Base-by-base conservation (phyloP, 2,888 invertebrate genomes). In the Reticulitermes lucifugus region DNA sequence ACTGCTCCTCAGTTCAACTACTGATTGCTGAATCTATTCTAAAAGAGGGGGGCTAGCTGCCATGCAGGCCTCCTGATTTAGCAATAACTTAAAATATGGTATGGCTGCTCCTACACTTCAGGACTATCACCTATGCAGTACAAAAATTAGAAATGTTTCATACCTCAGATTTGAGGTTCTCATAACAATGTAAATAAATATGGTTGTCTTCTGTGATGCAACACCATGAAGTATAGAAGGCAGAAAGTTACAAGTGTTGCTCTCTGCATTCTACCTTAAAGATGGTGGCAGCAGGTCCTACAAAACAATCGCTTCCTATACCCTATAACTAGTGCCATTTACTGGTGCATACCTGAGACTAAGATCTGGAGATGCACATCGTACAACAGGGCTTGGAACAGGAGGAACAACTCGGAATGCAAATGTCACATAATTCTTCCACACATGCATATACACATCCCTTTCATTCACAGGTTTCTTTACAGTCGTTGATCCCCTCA, bases 361-460 rank as follows among this genome's bases (percentile, higher is more conserved):
- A 73, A 97, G 93, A 91, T 98, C 98, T 1, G 98, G 98, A 88
- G 98, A 98, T 59, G 98, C 98, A 91, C 98, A 98, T 84, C 98
- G 94, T 81, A 97, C 94, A 59, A 97, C 94, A 0, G 97, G 96
- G 89, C 96, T 96, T 0, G 97, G 96, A 86, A 96, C 96, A 43
- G 98, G 96, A 21, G 99, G 99, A 9, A 98, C 98, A 79, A 99
- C 96, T 83, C 98, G 94, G 92, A 99, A 99, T 12, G 98, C 98
- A 92, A 99, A 96, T 25, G 98, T 97, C 89, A 98, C 95, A 91
- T 99, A 99, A 92, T 99, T 99, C 90, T 98, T 96, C 99, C 99
- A 99, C 43, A 99, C 94, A 91, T 97, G 97, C 93, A 99, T 95
- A 91, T 99, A 98, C 59, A 97, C 95, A 90, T 99, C 99, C 88